Base-by-base conservation (phyloP, 2,797 vertebrate species). In the Phataginus tricuspis region DNA sequence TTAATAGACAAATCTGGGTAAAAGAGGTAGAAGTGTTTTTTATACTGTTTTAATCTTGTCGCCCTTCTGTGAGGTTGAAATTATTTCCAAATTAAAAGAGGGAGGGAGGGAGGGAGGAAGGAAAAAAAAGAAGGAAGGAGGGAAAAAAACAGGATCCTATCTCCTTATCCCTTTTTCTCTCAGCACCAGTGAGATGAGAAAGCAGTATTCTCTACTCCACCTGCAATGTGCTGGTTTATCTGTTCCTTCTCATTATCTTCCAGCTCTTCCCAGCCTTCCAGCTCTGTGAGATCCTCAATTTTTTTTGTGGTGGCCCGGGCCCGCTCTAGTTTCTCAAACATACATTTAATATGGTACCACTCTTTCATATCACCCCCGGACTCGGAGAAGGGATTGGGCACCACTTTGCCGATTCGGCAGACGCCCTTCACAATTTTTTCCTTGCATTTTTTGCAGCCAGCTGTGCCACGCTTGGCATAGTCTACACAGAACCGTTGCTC, bases 371-470 rank as follows among this genome's bases (percentile, higher is more conserved):
- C 99, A 0, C 99, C 99, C 0, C 99, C 99, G 0, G 99, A 99
- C 98, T 99, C 99, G 0, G 99, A 99, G 98, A 99, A 99, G 1
- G 99, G 99, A 86, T 99, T 99, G 11, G 99, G 99, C 4, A 99
- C 99, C 0, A 99, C 97, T 97, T 99, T 99, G 59, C 99, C 99
- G 0, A 99, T 99, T 42, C 99, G 99, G 84, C 99, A 99, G n/a
- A 99, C 64, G 0, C 99, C 99, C 96, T 99, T 99, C 74, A 98
- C 97, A 42, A 99, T 99, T 97, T 99, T 99, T 96, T 99, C 99
- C 96, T 99, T 99, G 98, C 99, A 99, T 78, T 99, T 99, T 97
- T 99, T 99, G 97, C 99, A 99, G 59, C 99, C 99, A 0, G 99
- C 99, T 0, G 99, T 99, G 90, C 99, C 99, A 0, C 99, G 99